Evolutionary conservation across 1,140 invertebrate genomes (phyloP), one percentile per base, ranked within the genome.

Genomic region (Drosophila murphyi): DNA sequence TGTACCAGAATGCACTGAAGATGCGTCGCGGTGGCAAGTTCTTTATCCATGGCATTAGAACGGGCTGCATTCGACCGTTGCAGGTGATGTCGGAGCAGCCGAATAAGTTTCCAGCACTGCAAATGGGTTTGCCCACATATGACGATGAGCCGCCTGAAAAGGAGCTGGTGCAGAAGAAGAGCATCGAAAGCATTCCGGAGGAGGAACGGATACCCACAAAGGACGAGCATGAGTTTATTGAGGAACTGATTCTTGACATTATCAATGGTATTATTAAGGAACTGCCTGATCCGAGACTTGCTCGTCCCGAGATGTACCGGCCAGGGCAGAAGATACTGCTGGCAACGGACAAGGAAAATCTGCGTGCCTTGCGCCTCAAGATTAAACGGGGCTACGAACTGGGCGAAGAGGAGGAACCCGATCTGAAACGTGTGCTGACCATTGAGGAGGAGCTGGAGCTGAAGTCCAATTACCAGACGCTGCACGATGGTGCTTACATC

Each of bases 21-120:
- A 91, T 92, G 89, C 81, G 87, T 1, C 76, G 83, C 5, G 87
- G 91, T 37, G 91, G 91, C n/a, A 92, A 92, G 56, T 92, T 92
- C 57, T 91, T 92, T 7, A 74, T 92, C 0, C 91, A 92, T 32
- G 91, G 85, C 45, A 77, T 92, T 5, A 65, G 77, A 0, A 79
- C 89, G 1, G 90, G 90, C 0, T 92, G 90, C 48, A 81, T 92
- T 4, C 76, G 85, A 0, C 91, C 91, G 1, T 48, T 92, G 45
- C 72, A 90, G 60, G 78, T 82, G 47, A 78, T 79, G 57, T 76
- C 69, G 3, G 70, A 79, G 50, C 57, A 77, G 29, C 57, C 64
- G 2, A 91, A 91, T 37, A 77, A 81, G 39, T 91, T 91, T 37
- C 77, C 72, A 0, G 80, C 76, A 0, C 35, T 91, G 29, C 76